Conservation (phyloP, 2,797 vertebrate species). For the Cyclopterus lumpus region DNA sequence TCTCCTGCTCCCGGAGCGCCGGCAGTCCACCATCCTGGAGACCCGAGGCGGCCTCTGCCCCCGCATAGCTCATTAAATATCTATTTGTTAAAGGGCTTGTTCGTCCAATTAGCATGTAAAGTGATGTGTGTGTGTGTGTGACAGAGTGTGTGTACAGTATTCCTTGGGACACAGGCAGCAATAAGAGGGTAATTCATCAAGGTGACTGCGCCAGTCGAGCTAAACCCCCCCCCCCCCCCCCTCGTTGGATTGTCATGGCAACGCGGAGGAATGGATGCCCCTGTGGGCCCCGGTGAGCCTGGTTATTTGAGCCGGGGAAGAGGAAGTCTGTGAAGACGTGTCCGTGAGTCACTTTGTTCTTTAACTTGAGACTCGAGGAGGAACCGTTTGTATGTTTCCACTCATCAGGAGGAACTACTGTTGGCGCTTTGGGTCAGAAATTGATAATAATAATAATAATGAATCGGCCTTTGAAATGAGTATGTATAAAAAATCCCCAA, state of each 20-base stretch:
- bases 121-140: slow-evolving; percentile 54
- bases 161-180: slow-evolving; percentile 65
- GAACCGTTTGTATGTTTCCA: no score
- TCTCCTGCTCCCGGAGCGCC: no score
- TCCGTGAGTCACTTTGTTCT: no score
- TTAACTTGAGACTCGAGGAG: no score
- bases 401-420: no score
- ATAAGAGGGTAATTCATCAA: slow-evolving; percentile 79
- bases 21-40: neutral
- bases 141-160: slow-evolving; percentile 62
- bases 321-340: neutral
- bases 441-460: no score
- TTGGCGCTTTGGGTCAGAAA: no score
- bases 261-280: slow-evolving; percentile 68
- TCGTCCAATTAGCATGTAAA: slow-evolving; percentile 78
- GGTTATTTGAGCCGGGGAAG: slow-evolving; percentile 50
- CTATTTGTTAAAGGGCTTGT: slow-evolving; percentile 72
- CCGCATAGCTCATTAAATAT: slow-evolving; percentile 61
- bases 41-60: slow-evolving; percentile 26
- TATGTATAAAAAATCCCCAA: no score
- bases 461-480: no score
- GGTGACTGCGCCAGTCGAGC: slow-evolving; percentile 76
- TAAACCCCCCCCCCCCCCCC: slow-evolving; percentile 51
- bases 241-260: slow-evolving; percentile 68
- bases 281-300: slow-evolving; percentile 48